These are phyloP conservation scores for Drosophila subobscura DNA, from an alignment of 1,140 invertebrate species.

Conservation along the genomic window DNA sequence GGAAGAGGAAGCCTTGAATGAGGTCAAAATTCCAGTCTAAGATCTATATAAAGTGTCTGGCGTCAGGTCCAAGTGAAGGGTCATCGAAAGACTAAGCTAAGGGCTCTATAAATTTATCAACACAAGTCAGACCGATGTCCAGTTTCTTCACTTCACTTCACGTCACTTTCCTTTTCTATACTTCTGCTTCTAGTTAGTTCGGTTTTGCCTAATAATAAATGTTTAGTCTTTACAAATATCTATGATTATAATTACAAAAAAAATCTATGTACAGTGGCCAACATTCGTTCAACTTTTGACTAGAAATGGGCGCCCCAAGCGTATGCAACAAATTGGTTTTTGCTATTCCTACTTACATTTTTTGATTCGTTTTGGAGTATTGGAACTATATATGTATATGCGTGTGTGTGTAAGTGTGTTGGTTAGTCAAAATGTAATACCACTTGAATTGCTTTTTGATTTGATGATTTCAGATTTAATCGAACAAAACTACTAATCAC, in stretches of 20 bases:
- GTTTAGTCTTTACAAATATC: conserved; percentile 5
- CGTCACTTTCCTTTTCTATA: too few species aligned
- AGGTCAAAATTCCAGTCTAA: conserved; percentile 13
- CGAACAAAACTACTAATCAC: conserved; percentile 35
- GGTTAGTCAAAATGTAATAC: conserved; percentile 51
- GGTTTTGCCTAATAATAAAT: conserved; percentile 2
- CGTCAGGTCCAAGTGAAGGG: too few species aligned
- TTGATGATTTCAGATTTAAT: conserved; percentile 18
- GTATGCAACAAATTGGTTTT: conserved; percentile 53
- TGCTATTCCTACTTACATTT: conserved; percentile 31
- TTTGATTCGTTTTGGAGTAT: conserved; percentile 43
- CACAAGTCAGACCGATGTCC: too few species aligned
- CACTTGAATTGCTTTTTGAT: conserved; percentile 76
- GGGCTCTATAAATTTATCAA: too few species aligned
- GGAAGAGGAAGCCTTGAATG: background rate
- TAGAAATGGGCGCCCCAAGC: conserved; percentile 47
- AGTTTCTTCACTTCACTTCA: too few species aligned
- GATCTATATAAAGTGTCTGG: conserved; percentile 14
- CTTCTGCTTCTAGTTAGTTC: too few species aligned
- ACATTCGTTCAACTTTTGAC: conserved; percentile 29
- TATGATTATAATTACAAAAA: conserved; percentile 25
- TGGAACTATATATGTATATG: conserved; percentile 26
- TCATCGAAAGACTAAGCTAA: too few species aligned
- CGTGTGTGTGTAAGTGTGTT: conserved; percentile 26
- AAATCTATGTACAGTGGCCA: conserved; percentile 29